Evolutionary conservation across 1,140 invertebrate species (phyloP), one percentile per base, ranked within the genome.

Genomic region (Cephus cinctus): DNA sequence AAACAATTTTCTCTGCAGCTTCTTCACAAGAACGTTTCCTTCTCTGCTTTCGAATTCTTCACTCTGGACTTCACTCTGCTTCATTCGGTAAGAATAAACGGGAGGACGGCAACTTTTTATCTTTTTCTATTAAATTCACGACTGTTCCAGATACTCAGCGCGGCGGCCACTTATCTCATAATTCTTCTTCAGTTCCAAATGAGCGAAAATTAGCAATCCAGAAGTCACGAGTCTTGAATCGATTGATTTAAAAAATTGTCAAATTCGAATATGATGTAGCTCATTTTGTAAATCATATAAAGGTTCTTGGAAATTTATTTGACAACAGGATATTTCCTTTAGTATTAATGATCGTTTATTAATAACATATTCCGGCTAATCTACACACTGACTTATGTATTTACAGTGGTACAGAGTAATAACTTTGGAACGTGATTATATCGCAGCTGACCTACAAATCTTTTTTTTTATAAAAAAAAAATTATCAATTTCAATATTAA

Each of bases 1-100:
- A 63, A 76, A 35, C 61, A 76, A 30, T 79, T 80, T 41, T 78
- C 77, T 4, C 54, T 78, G 27, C 76, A 80, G 38, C 50, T 79
- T 20, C 47, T 78, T 5, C 75, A 80, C 55, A 69, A 69, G 32
- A 61, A 72, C 25, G 43, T 78, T 0, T 47, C 52, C 15, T 74
- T 76, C 20, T 77, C 76, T 8, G 75, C 71, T 11, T 65, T 65
- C 4, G 76, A 73, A 12, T 73, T 77, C 42, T 80, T 80, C 16
- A 47, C 52, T 5, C 62, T 80, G 0, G 74, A 80, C 49, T 75
- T 64, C 42, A 70, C 59, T 11, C 45, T 78, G 0, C 46, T 80
- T 5, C 74, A 76, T 46, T 71, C 71, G 57, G 77, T 79, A 54
- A 71, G 56, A 54, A 50, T 38, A n/a, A n/a, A n/a, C n/a, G n/a